Conservation (phyloP, 2,113 vertebrate genomes). For the Narcine bancroftii region DNA sequence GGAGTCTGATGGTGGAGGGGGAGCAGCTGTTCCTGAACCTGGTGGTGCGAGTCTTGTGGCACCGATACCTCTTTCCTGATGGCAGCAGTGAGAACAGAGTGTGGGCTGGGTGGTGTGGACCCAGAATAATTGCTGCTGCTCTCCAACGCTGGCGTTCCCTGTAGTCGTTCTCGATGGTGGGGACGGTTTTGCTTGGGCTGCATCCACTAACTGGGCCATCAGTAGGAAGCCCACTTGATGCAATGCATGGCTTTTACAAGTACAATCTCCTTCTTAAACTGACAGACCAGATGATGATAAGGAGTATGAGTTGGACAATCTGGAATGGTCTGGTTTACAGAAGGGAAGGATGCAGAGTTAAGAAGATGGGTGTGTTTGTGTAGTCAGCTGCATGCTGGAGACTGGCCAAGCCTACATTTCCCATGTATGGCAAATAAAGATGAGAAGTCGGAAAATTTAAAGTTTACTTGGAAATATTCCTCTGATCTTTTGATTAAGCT, state of each 20-base stretch:
- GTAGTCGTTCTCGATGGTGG: too few species aligned
- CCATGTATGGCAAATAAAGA: not conserved
- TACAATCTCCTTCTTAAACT: not conserved
- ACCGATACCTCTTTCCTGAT: too few species aligned
- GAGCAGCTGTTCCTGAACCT: too few species aligned
- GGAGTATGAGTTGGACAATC: not conserved
- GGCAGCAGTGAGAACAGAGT: too few species aligned
- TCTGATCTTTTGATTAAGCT: not conserved
- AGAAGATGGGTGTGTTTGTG: not conserved
- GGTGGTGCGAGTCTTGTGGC: too few species aligned
- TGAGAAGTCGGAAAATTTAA: not conserved
- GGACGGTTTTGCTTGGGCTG: too few species aligned
- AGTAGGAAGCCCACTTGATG: not conserved
- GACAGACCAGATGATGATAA: not conserved
- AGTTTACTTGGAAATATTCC: not conserved
- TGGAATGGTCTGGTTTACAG: not conserved
- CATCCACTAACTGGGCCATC: too few species aligned
- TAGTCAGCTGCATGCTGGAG: not conserved
- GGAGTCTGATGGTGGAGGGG: too few species aligned
- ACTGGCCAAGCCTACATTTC: not conserved
- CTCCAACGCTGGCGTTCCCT: too few species aligned
- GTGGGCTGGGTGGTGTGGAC: too few species aligned
- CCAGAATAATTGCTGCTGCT: too few species aligned
- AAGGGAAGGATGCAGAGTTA: not conserved
- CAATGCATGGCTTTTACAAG: not conserved